Evolutionary conservation across 2,888 invertebrate genomes (phyloP).

Genomic region (Dasypogon diadema): DNA sequence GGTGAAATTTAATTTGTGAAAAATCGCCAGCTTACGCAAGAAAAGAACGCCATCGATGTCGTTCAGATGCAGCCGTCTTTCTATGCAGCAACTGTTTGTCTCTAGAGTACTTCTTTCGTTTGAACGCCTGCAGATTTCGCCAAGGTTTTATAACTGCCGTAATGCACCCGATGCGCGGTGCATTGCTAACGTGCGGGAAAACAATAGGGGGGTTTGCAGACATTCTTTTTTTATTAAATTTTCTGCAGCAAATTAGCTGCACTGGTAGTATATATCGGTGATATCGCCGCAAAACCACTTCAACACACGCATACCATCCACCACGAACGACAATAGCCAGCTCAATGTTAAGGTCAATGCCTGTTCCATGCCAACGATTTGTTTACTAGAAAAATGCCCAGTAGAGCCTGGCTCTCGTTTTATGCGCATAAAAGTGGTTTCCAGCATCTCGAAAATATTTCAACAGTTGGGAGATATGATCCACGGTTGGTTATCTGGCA

Average conservation of each 20-base stretch:
- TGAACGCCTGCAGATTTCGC: constrained; percentile 5
- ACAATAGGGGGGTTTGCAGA: constrained; percentile 43
- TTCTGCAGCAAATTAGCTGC: constrained; percentile 11
- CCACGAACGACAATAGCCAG: constrained; percentile 16
- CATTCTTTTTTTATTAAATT: constrained; percentile 1
- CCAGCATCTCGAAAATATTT: background rate
- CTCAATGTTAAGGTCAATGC: constrained; percentile 51
- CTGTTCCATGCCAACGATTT: constrained; percentile 40
- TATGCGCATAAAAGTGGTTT: background rate
- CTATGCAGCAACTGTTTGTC: constrained; percentile 15
- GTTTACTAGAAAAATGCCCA: constrained; percentile 9
- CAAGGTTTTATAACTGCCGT: constrained; percentile 41
- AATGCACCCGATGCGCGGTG: constrained; percentile 7
- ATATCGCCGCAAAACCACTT: constrained; percentile 40
- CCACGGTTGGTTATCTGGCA: background rate
- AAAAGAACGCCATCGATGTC: constrained; percentile 31
- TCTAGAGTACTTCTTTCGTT: constrained; percentile 26
- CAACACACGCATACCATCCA: constrained; percentile 11
- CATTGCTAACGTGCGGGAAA: background rate
- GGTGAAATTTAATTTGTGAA: constrained; percentile 4
- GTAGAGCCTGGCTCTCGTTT: background rate
- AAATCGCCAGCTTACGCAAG: constrained; percentile 23
- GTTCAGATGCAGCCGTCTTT: background rate
- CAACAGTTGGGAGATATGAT: background rate
- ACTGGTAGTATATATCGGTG: constrained; percentile 5